Evolutionary conservation across 1,140 invertebrate genomes (phyloP).

Genomic region (Procambarus clarkii): DNA sequence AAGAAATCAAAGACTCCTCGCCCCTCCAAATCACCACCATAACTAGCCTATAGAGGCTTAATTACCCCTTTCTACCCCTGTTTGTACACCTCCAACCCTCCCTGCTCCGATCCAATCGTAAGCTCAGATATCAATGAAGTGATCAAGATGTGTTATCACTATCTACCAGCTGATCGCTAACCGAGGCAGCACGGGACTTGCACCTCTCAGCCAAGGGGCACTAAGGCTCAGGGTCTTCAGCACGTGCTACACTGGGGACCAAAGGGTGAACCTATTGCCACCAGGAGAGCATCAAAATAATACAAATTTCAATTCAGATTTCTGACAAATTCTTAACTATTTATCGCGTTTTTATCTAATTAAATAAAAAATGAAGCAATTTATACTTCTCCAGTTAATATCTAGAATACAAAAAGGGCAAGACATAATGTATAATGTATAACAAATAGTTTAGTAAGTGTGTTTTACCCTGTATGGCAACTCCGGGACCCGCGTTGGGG

Average conservation of each 20-base stretch:
- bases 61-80: too few relatives aligned
- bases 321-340: too few relatives aligned
- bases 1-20: too few relatives aligned
- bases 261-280: constrained; percentile 5
- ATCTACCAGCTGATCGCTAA: background rate
- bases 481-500: too few relatives aligned
- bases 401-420: too few relatives aligned
- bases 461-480: too few relatives aligned
- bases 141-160: background rate
- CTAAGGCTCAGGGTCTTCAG: background rate
- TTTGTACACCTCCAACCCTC: background rate
- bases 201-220: background rate
- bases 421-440: too few relatives aligned
- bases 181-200: background rate
- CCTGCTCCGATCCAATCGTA: background rate
- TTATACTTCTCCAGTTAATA: too few relatives aligned
- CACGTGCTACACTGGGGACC: background rate
- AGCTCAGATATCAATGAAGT: constrained; percentile 6
- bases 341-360: too few relatives aligned
- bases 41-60: background rate
- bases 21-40: too few relatives aligned
- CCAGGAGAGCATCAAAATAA: background rate
- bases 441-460: too few relatives aligned
- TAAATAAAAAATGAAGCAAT: too few relatives aligned
- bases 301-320: background rate